Conservation (phyloP, 2,797 vertebrate genomes). For the Neopelma chrysocephalum region DNA sequence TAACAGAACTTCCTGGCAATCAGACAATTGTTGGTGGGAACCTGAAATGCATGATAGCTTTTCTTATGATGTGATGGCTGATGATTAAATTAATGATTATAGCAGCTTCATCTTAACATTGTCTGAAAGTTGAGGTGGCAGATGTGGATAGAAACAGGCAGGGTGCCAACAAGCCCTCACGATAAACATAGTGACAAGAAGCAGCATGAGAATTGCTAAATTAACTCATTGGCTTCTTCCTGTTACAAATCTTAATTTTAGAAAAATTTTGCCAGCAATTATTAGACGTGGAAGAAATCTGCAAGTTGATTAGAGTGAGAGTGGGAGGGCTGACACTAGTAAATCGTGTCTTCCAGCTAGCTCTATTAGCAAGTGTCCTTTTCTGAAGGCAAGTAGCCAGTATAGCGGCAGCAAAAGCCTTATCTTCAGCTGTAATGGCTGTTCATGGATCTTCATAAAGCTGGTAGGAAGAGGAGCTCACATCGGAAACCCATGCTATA, state of each 20-base stretch:
- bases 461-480: not conserved
- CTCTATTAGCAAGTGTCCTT: not conserved
- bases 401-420: not conserved
- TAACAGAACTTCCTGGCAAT: not conserved
- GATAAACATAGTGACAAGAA: not conserved
- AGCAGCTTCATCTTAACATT: not conserved
- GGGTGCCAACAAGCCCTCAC: not conserved
- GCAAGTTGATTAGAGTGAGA: not conserved
- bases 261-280: not conserved
- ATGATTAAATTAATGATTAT: constrained; percentile 7
- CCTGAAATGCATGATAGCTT: not conserved
- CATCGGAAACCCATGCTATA: not conserved
- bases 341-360: not conserved
- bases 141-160: not conserved
- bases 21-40: not conserved
- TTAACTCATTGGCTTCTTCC: constrained; percentile 3
- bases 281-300: not conserved
- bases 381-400: not conserved
- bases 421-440: not conserved
- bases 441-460: not conserved
- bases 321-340: not conserved
- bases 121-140: constrained; percentile 4
- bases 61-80: not conserved
- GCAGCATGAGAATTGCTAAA: not conserved
- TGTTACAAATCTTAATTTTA: constrained; percentile 27